Evolutionary conservation across 2,113 vertebrate genomes (phyloP).

Genomic region (Rhadina sibilatrix): DNA sequence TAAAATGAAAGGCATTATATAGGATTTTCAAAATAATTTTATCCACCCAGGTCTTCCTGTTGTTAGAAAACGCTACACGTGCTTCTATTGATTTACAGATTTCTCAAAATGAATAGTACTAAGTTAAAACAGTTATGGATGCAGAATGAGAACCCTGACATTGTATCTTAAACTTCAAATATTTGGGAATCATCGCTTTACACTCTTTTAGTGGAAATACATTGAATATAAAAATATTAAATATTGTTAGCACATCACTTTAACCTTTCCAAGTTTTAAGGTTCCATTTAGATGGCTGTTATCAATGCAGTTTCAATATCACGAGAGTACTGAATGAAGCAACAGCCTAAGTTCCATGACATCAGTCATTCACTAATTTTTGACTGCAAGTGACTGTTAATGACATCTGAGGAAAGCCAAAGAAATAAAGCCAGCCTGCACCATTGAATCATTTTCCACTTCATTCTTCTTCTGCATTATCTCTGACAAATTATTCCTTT

Average conservation of each 20-base stretch:
- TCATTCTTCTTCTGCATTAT: background rate
- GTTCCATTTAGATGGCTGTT: background rate
- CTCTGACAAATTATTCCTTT: background rate
- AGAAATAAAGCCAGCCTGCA: background rate
- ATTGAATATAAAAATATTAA: background rate
- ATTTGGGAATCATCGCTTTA: background rate
- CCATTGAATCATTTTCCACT: background rate
- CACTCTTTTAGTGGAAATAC: background rate
- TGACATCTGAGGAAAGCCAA: background rate
- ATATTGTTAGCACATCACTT: background rate
- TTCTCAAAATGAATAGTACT: background rate
- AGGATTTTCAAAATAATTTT: background rate
- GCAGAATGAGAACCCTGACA: background rate
- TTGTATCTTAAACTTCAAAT: background rate
- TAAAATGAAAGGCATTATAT: background rate
- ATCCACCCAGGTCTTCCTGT: background rate
- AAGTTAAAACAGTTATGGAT: background rate
- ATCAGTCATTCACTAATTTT: background rate
- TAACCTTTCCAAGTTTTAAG: background rate
- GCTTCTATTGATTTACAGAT: background rate
- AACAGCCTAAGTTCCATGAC: background rate
- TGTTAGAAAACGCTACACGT: background rate
- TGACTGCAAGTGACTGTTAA: background rate
- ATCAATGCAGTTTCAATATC: background rate
- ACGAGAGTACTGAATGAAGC: background rate